These are phyloP conservation scores for Eupithecia exiguata DNA, from an alignment of 2,888 invertebrate species.

Conservation along the genomic window DNA sequence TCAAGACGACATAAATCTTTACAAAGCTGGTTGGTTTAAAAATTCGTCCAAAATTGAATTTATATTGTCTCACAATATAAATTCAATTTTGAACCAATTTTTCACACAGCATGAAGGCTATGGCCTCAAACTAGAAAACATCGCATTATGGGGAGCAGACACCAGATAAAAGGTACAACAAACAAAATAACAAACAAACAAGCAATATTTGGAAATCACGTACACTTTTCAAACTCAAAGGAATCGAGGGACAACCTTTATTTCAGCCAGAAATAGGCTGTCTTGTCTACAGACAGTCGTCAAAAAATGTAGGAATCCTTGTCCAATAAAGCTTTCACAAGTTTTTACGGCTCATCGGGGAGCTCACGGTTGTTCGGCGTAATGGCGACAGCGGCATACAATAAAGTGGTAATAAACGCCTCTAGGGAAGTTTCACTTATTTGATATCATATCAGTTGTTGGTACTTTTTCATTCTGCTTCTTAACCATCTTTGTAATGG, in stretches of 20 bases:
- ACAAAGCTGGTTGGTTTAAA: no score
- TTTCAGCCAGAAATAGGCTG: not conserved
- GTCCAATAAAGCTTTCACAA: conserved; percentile 67
- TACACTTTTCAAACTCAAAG: not conserved
- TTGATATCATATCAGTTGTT: conserved; percentile 32
- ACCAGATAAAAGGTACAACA: not conserved
- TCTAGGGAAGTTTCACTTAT: conserved; percentile 30
- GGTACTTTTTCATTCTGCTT: conserved; percentile 34
- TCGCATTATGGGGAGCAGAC: not conserved
- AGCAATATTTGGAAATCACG: not conserved
- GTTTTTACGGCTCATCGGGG: conserved; percentile 60
- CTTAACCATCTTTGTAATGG: conserved; percentile 38
- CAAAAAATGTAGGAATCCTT: conserved; percentile 58
- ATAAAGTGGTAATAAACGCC: conserved; percentile 46
- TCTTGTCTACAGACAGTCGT: not conserved
- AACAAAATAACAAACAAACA: no score
- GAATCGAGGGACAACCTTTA: not conserved
- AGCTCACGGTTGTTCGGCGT: conserved; percentile 46
- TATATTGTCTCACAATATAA: no score
- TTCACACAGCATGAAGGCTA: not conserved
- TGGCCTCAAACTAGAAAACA: not conserved
- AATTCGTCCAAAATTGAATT: no score
- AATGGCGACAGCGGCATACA: conserved; percentile 49
- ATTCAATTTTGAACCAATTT: not conserved
- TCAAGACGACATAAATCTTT: conserved; percentile 54